Base-by-base conservation (phyloP, 2,797 vertebrate species). In the Neoniphon sammara region DNA sequence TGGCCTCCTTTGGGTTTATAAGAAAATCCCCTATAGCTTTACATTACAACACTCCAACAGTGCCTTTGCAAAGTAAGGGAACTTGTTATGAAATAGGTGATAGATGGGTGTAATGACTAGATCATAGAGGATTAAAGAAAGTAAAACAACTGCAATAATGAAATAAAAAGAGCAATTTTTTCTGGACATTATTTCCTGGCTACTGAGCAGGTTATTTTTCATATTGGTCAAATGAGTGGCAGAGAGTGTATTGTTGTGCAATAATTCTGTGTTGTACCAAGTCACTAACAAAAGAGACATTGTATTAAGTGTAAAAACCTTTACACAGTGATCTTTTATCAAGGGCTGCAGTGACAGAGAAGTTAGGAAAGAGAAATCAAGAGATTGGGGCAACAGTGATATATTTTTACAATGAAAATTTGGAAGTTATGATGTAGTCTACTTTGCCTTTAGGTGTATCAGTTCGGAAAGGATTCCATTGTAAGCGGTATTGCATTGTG, bases 21-120 rank as follows among this genome's bases (percentile, higher is more conserved):
- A 31, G 14, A 71, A 34, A 68, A 57, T 57, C 30, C 64, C 61
- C 56, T 25, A 55, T 25, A 20, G 47, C 30, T 44, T 30, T 65
- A 23, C 15, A 21, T 49, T 18, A 30, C n/a, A 30, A 49, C 50
- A 55, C 36, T 59, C 10, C 25, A 49, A 61, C 14, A 7, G 44
- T 69, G 67, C 53, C 62, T 78, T 85, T 74, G 53, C 65, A 77
- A 75, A 73, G 54, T 66, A 87, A 78, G 72, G 70, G 70, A 87
- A 85, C n/a, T 50, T 14, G 39, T 60, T 65, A 78, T 50, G 21
- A 73, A 79, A 76, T 20, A 75, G 18, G 11, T 65, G 7, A 50
- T 47, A 61, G 25, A 72, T 83, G 66, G 80, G 63, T 71, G 34
- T 79, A 55, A 70, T 18, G 4, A 61, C 57, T 10, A 27, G 20